Evolutionary conservation across 2,888 invertebrate species (phyloP).

Genomic region (Lordiphosa andalusiaca): DNA sequence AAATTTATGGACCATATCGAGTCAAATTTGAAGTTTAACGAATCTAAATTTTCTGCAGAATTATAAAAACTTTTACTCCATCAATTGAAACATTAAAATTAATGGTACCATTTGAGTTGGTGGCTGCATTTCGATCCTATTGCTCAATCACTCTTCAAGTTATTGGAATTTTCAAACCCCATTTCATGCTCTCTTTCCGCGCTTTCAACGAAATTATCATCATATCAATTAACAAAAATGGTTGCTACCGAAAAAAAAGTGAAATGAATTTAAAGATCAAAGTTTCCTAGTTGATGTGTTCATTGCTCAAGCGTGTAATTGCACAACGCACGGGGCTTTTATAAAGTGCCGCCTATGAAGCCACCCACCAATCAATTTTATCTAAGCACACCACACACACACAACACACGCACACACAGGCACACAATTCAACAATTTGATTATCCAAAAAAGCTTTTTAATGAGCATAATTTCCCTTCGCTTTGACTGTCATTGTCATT

Average conservation of each 20-base stretch:
- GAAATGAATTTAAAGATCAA: constrained; percentile 25
- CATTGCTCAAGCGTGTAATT: constrained; percentile 25
- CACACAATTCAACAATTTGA: constrained; percentile 30
- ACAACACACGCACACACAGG: constrained; percentile 14
- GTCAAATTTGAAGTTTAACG: too few relatives aligned
- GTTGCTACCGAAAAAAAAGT: constrained; percentile 21
- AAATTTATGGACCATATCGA: too few relatives aligned
- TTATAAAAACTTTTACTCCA: too few relatives aligned
- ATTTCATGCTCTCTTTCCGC: constrained; percentile 27
- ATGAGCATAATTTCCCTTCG: constrained; percentile 31
- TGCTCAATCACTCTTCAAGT: neutral
- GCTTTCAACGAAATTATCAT: constrained; percentile 14
- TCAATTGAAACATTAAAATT: too few relatives aligned
- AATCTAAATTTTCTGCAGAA: too few relatives aligned
- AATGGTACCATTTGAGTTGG: too few relatives aligned
- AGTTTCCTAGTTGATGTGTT: constrained; percentile 15
- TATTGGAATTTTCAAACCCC: constrained; percentile 7
- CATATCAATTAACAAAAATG: constrained; percentile 22
- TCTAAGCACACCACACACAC: too few relatives aligned
- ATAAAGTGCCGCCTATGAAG: constrained; percentile 1
- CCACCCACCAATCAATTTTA: constrained; percentile 51
- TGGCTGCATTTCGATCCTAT: too few relatives aligned
- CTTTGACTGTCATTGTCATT: constrained; percentile 29
- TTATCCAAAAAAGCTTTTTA: constrained; percentile 42
- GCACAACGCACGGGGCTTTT: neutral